A percentile compares a stretch with the other conserved stretches of the same genome.
Conservation (phyloP, 2,113 vertebrate species). For the Corydoras maculifer region DNA sequence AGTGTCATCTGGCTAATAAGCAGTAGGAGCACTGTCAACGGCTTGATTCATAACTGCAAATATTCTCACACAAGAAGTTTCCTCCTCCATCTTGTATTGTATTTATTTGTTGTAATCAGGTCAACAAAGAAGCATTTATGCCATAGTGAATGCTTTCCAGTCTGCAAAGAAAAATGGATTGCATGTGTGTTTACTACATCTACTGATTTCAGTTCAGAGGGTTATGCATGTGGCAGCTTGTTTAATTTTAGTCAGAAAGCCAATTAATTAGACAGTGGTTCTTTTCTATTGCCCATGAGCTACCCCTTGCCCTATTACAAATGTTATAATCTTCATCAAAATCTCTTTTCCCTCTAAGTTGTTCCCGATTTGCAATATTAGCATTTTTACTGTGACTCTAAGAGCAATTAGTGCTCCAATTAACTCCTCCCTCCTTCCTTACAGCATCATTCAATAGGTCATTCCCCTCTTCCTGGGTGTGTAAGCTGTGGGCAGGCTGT, state of each 20-base stretch:
- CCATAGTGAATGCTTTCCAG: constrained; percentile 33
- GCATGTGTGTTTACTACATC: constrained; percentile 42
- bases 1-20: constrained; percentile 49
- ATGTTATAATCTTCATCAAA: constrained; percentile 6
- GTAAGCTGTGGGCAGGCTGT: constrained; percentile 37
- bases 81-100: constrained; percentile 40
- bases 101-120: constrained; percentile 65
- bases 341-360: not conserved
- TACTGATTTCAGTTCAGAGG: constrained; percentile 47
- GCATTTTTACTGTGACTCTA: constrained; percentile 6
- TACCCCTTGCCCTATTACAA: not conserved
- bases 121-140: constrained; percentile 55
- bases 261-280: constrained; percentile 49
- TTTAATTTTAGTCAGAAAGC: constrained; percentile 56
- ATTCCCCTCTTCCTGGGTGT: constrained; percentile 36
- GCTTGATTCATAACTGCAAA: constrained; percentile 47
- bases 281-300: constrained; percentile 9
- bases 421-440: not conserved
- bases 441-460: constrained; percentile 20
- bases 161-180: constrained; percentile 34
- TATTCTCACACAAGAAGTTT: constrained; percentile 48
- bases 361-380: not conserved
- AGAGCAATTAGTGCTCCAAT: constrained; percentile 10
- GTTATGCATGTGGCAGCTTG: constrained; percentile 54
- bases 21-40: constrained; percentile 21